Evolutionary conservation across 2,113 vertebrate genomes (phyloP).

Genomic region (Bagarius yarrelli): DNA sequence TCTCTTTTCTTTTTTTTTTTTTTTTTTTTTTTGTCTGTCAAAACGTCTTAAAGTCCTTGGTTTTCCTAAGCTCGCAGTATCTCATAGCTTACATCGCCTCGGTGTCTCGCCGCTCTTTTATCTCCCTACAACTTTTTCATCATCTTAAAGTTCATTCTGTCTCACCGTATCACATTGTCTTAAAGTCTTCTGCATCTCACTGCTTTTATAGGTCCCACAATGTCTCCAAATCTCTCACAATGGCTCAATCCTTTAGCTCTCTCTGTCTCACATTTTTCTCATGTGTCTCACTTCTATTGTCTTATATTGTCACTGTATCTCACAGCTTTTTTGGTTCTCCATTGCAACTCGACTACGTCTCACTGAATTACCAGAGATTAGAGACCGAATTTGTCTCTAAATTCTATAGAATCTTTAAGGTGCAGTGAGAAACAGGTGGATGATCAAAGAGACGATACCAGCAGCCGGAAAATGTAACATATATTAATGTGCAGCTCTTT

Average conservation of each 20-base stretch:
- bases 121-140: not conserved
- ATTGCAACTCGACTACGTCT: not conserved
- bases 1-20: not conserved
- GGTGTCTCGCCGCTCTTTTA: not conserved
- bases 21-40: not conserved
- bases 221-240: not conserved
- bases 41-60: no score
- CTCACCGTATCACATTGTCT: no score
- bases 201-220: not conserved
- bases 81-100: not conserved
- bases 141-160: not conserved
- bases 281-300: no score
- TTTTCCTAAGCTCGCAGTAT: not conserved
- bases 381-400: constrained; percentile 21
- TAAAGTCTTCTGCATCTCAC: no score
- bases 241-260: not conserved
- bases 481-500: constrained; percentile 37
- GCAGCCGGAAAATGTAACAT: constrained; percentile 35
- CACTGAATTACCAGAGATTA: constrained; percentile 23
- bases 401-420: constrained; percentile 17
- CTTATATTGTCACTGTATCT: not conserved
- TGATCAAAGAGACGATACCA: not conserved
- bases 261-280: not conserved
- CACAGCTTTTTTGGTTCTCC: not conserved
- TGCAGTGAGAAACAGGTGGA: constrained; percentile 15